Evolutionary conservation across 2,113 vertebrate species (phyloP).

Genomic region (Ardeotis arabs): DNA sequence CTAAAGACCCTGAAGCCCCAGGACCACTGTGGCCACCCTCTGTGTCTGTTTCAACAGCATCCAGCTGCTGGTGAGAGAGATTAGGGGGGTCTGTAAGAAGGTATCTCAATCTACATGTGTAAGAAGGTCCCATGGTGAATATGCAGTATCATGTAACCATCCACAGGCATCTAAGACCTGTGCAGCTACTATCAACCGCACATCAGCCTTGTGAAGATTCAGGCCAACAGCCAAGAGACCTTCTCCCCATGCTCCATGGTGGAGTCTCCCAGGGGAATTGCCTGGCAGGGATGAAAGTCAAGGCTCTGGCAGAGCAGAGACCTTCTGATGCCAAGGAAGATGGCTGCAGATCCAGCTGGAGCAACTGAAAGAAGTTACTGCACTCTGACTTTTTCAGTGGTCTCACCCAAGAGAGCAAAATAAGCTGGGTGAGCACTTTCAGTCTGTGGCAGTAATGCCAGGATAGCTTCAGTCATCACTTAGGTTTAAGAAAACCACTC

Average conservation of each 20-base stretch:
- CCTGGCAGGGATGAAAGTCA: background rate
- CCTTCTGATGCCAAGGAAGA: background rate
- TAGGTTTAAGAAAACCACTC: background rate
- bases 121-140: background rate
- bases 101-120: background rate
- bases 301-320: background rate
- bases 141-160: background rate
- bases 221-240: background rate
- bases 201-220: background rate
- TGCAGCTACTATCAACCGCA: background rate
- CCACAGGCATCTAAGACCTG: background rate
- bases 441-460: background rate
- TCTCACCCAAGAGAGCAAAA: background rate
- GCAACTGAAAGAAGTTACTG: background rate
- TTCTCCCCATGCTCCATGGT: background rate
- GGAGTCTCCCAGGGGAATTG: background rate
- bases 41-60: background rate
- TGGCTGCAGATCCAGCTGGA: conserved; percentile 12
- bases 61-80: background rate
- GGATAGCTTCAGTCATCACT: background rate
- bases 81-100: background rate
- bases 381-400: background rate
- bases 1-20: background rate
- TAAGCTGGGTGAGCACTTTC: background rate
- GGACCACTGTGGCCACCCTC: background rate